These are phyloP conservation scores for Solea solea DNA, from an alignment of 2,113 vertebrate genomes.

Conservation along the genomic window DNA sequence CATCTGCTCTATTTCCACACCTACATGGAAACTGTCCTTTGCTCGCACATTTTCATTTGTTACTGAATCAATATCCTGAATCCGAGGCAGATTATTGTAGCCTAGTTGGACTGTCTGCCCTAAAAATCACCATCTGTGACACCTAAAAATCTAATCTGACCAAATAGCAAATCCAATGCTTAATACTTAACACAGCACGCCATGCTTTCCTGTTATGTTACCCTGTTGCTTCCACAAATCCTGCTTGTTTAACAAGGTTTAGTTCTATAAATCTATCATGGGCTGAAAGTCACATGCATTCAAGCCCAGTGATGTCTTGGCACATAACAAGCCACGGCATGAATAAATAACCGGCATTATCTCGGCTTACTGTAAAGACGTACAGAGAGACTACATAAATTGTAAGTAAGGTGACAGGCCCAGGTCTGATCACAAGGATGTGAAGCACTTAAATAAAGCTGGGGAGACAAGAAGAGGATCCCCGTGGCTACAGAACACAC, in stretches of 20 bases:
- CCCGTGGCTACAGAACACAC: not conserved
- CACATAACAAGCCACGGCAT: slow-evolving; percentile 5
- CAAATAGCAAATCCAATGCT: not conserved
- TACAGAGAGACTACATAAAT: not conserved
- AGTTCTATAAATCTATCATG: slow-evolving; percentile 15
- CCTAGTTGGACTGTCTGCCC: not conserved
- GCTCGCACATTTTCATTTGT: no score
- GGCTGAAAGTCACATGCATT: not conserved
- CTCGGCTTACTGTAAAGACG: slow-evolving; percentile 7
- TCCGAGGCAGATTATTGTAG: no score
- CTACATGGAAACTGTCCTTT: no score
- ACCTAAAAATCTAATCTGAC: not conserved
- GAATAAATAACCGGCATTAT: slow-evolving; percentile 23
- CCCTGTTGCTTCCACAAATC: slow-evolving; percentile 5
- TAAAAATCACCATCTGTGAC: not conserved
- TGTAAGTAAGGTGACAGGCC: not conserved
- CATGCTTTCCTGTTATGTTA: not conserved
- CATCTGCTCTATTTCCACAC: no score
- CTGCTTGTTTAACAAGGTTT: slow-evolving; percentile 13
- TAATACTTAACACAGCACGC: not conserved
- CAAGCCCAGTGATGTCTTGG: not conserved
- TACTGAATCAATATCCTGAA: no score
- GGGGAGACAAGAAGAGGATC: not conserved
- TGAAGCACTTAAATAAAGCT: not conserved
- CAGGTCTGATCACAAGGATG: not conserved